Conservation (phyloP, 2,888 invertebrate genomes). For the Cheilosia urbana region DNA sequence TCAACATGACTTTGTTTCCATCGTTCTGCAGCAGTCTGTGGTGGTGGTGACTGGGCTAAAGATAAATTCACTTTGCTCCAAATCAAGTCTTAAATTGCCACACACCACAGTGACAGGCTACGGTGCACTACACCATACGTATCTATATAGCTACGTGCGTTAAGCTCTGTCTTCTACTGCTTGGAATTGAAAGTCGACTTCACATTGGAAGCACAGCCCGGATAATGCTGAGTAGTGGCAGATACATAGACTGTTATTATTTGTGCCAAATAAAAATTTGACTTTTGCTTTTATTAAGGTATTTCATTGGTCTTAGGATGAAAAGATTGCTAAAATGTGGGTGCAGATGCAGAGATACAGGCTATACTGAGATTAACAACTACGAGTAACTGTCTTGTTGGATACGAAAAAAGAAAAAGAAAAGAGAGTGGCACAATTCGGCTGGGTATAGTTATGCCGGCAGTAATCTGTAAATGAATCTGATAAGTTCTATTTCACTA, state of each 20-base stretch:
- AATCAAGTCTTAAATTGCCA: conserved; percentile 62
- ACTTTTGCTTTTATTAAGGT: conserved; percentile 2
- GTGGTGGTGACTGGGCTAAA: conserved; percentile 26
- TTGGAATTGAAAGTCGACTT: conserved; percentile 59
- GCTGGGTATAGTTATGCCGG: too few relatives aligned
- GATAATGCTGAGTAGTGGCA: conserved; percentile 10
- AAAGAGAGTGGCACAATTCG: conserved; percentile 13
- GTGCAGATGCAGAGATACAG: conserved; percentile 20
- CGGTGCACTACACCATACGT: conserved; percentile 2
- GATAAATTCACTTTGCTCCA: conserved; percentile 63
- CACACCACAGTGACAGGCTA: conserved; percentile 45
- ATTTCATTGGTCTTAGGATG: conserved; percentile 2
- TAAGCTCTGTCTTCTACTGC: conserved; percentile 17
- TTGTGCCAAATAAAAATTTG: conserved; percentile 33
- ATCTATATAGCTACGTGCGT: conserved; percentile 2
- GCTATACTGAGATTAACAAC: not conserved
- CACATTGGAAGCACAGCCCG: conserved; percentile 30
- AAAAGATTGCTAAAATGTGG: conserved; percentile 27
- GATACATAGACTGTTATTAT: conserved; percentile 35
- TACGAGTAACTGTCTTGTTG: not conserved
- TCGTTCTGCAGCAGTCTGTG: conserved; percentile 17
- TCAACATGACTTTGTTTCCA: conserved; percentile 45
- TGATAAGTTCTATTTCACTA: conserved; percentile 48
- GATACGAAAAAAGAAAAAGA: not conserved
- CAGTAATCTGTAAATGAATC: conserved; percentile 20